Evolutionary conservation across 1,140 invertebrate genomes (phyloP).

Genomic region (Antheraea mylitta): DNA sequence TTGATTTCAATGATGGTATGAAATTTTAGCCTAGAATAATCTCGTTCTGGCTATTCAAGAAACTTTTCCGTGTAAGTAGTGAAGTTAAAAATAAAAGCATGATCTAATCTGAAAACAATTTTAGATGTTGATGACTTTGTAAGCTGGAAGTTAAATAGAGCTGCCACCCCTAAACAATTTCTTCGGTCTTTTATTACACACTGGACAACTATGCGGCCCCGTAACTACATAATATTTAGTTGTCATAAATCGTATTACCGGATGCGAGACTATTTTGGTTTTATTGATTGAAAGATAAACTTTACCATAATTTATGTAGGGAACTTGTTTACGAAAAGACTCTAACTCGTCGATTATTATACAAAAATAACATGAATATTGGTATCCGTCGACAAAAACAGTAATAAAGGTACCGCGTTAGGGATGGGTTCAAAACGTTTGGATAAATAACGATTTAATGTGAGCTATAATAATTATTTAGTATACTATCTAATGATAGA

Average conservation of each 20-base stretch:
- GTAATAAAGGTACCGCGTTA: neutral
- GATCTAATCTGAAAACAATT: neutral
- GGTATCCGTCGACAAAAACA: constrained; percentile 2
- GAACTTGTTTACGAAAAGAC: constrained; percentile 27
- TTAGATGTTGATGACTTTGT: constrained; percentile 6
- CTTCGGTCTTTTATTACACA: constrained; percentile 8
- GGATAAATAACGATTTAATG: neutral
- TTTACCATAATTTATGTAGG: constrained; percentile 33
- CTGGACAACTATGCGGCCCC: constrained; percentile 22
- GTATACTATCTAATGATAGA: neutral
- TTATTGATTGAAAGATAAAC: constrained; percentile 48
- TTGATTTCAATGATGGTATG: too few species aligned
- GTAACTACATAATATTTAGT: constrained; percentile 26
- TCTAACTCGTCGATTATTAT: constrained; percentile 21
- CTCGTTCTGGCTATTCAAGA: neutral
- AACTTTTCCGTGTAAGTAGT: neutral
- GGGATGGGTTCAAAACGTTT: neutral
- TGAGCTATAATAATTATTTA: neutral
- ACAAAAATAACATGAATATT: constrained; percentile 25
- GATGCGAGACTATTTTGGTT: constrained; percentile 44
- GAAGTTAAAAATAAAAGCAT: neutral
- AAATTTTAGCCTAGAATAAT: too few species aligned
- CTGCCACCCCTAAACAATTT: constrained; percentile 5
- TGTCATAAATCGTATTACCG: constrained; percentile 34
- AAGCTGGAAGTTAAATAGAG: constrained; percentile 4